Base-by-base conservation (phyloP, 2,888 invertebrate genomes). In the Melipona bicolor region DNA sequence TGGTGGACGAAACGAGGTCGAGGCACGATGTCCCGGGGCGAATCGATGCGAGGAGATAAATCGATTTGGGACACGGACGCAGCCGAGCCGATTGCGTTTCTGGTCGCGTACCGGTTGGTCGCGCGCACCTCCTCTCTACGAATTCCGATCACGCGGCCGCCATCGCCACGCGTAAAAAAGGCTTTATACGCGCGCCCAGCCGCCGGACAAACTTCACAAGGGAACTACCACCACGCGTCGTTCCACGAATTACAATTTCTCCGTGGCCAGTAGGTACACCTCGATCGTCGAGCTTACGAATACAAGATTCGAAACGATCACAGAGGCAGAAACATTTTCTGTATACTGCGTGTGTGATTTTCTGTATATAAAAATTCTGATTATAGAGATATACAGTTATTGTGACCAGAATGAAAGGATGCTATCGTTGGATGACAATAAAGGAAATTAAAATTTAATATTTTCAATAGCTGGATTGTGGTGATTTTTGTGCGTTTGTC, bases 91-190 rank as follows among this genome's bases (percentile, higher is more conserved):
- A 79, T 81, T 81, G 27, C 68, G 64, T 79, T 79, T 79, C 81
- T 73, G 73, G 73, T 81, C 81, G 80, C 81, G 81, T 81, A 79
- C 32, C 49, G 36, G 21, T 24, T 50, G 67, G 54, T 79, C 81
- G 81, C 56, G 79, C 62, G 79, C 49, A 36, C 21, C 49, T 69
- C 54, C 21, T 79, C 62, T 69, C 49, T 21, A 74, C 21, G 68
- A 32, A 81, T 81, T 81, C 81, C 50, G 64, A 21, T 81, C 80
- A 80, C 80, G 80, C 27, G 56, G 56, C n/a, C n/a, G n/a, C 67
- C 52, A 77, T 61, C 71, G 69, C 73, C 81, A 64, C 64, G 81
- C 56, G 81, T 81, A 64, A 81, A 80, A 81, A 79, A 61, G 73
- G 49, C 69, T 81, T 79, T 70, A 81, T 64, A 27, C 43, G 67